Base-by-base conservation (phyloP, 2,888 invertebrate species). In the Ctenicera cuprea region DNA sequence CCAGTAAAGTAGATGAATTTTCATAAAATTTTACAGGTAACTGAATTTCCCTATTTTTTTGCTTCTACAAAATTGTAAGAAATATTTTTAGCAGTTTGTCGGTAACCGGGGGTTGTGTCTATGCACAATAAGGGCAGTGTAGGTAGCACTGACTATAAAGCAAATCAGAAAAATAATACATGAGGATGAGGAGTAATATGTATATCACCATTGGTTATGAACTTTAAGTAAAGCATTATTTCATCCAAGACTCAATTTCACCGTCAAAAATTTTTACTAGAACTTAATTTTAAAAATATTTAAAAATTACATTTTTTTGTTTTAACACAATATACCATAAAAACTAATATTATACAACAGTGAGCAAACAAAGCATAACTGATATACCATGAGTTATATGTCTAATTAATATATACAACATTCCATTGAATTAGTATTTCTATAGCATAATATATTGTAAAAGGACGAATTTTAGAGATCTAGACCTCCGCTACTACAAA, bases 401-500 rank as follows among this genome's bases (percentile, higher is more conserved):
- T 37, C 52, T 48, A 54, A 65, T 65, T 52, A 66, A 66, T 50
- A 64, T 64, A 33, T 64, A 64, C 64, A 64, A 64, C 64, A 64
- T 48, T 64, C 64, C 64, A 45, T 8, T 62, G 41, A 63, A 45
- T 62, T 62, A 59, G 12, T 59, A 30, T 38, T 59, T 38, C 20
- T 37, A 54, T 14, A 45, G 45, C 45, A 45, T 14, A 26, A 3
- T 20, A 50, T 45, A 63, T 43, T 26, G 30, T 63, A 45, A 43
- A 62, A 52, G 65, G 65, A 66, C 65, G 65, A 66, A 66, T 67
- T 67, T 41, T 43, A 67, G 59, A 67, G 67, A 67, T 57, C 52
- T 52, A 67, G 4, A 59, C 59, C 59, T 57, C 67, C 50, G 16
- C 50, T 48, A 26, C 22, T 43, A 62, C 37, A 61, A 33, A 41